phyloP scores from a whole-genome alignment of 2,888 invertebrate genomes.

The Myopa testacea region DNA sequence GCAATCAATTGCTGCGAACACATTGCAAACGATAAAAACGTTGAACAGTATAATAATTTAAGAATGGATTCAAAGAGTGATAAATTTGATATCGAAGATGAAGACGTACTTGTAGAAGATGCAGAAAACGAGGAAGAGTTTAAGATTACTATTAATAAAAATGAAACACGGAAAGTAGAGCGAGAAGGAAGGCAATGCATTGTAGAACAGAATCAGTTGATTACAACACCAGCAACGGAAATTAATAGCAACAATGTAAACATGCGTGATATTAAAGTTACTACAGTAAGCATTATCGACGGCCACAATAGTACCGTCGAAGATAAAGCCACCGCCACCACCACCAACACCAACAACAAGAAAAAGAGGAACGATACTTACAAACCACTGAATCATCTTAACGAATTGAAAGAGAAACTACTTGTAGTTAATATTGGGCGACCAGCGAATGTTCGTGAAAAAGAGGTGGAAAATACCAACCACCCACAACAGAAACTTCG shows the following conservation, averaged over 20 bases:
- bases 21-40: conserved; percentile 39
- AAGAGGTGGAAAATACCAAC: conserved; percentile 26
- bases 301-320: conserved; percentile 45
- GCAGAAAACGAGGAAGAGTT: not conserved
- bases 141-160: conserved; percentile 34
- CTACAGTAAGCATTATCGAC: conserved; percentile 57
- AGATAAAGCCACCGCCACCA: conserved; percentile 26
- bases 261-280: conserved; percentile 58
- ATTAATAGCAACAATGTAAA: conserved; percentile 29
- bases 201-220: conserved; percentile 28
- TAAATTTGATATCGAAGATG: not conserved
- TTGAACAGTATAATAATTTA: conserved; percentile 27
- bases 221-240: conserved; percentile 21
- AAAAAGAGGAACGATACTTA: conserved; percentile 38
- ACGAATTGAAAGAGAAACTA: conserved; percentile 67
- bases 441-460: conserved; percentile 28
- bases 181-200: conserved; percentile 32
- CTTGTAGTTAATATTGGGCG: conserved; percentile 62
- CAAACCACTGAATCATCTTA: conserved; percentile 64
- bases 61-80: conserved; percentile 13
- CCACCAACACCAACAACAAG: conserved; percentile 46
- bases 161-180: conserved; percentile 33
- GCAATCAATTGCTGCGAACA: conserved; percentile 42
- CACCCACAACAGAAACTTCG: conserved; percentile 17
- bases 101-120: not conserved